Evolutionary conservation across 1,140 invertebrate species (phyloP).

Genomic region (Sitophilus oryzae): DNA sequence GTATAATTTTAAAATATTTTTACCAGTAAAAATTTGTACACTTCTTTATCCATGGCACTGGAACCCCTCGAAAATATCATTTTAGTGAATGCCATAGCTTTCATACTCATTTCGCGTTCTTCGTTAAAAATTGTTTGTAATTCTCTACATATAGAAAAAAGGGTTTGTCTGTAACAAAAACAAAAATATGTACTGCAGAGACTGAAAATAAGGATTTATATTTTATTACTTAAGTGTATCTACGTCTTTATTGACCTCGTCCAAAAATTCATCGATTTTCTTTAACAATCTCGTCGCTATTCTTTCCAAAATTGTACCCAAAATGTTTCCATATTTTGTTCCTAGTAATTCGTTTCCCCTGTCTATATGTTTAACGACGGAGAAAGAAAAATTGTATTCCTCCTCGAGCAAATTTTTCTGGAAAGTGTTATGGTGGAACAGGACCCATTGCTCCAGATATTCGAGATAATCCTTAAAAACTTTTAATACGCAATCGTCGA

Average conservation of each 20-base stretch:
- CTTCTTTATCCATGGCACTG: constrained; percentile 58
- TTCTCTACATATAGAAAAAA: constrained; percentile 68
- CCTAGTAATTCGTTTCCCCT: constrained; percentile 61
- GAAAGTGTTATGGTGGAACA: constrained; percentile 59
- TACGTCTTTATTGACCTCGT: constrained; percentile 27
- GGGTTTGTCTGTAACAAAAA: constrained; percentile 45
- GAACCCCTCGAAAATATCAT: constrained; percentile 58
- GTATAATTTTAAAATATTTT: not conserved
- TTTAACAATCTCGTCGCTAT: constrained; percentile 50
- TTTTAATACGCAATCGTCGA: constrained; percentile 68
- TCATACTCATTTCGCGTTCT: constrained; percentile 71
- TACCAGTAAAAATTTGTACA: constrained; percentile 9
- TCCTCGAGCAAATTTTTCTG: constrained; percentile 74
- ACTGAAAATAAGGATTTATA: not conserved
- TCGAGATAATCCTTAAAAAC: constrained; percentile 60
- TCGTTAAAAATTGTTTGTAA: constrained; percentile 73
- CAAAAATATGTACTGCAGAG: not conserved
- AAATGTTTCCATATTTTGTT: constrained; percentile 58
- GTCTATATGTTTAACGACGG: constrained; percentile 62
- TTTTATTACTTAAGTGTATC: no score
- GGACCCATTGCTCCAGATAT: constrained; percentile 68
- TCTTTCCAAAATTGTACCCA: constrained; percentile 47
- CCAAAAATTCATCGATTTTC: constrained; percentile 47
- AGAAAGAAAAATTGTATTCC: constrained; percentile 72
- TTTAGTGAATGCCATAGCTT: constrained; percentile 73